A percentile compares a stretch with the other conserved stretches of the same genome.
Conservation (phyloP, 1,140 invertebrate genomes). For the Bombus waltoni region DNA sequence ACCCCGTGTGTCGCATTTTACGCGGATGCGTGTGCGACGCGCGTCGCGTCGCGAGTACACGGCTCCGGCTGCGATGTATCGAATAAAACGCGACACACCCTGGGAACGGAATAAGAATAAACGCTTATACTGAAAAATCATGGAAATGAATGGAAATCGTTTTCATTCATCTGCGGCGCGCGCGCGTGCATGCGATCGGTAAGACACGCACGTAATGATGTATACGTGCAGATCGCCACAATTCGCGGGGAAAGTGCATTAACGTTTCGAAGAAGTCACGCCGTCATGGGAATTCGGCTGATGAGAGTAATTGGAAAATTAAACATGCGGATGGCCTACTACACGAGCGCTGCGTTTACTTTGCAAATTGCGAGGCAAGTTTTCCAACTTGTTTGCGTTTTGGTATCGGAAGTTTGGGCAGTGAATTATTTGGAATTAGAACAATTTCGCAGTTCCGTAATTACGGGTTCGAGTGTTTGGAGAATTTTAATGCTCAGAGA, state of each 20-base stretch:
- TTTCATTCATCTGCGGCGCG: conserved; percentile 3
- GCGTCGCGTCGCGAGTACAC: conserved; percentile 7
- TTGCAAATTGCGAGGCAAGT: neutral
- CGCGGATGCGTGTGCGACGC: conserved; percentile 18
- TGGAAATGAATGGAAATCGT: conserved; percentile 40
- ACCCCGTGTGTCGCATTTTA: conserved; percentile 27
- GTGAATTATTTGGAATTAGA: neutral
- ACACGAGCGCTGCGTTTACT: neutral
- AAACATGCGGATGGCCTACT: neutral
- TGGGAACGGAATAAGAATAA: conserved; percentile 38
- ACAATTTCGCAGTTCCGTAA: neutral
- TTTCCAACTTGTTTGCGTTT: no score
- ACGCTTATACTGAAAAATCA: conserved; percentile 18
- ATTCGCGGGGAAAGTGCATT: conserved; percentile 1
- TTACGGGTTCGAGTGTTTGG: neutral
- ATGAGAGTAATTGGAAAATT: neutral
- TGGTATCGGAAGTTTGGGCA: neutral
- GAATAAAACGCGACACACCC: conserved; percentile 57
- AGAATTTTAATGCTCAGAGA: neutral
- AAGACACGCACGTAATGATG: neutral
- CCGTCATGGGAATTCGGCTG: neutral
- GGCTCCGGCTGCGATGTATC: conserved; percentile 34
- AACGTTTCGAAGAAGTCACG: neutral
- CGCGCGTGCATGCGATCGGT: neutral
- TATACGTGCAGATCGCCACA: neutral